Evolutionary conservation across 2,113 vertebrate species (phyloP).

Genomic region (Brienomyrus longianalis): DNA sequence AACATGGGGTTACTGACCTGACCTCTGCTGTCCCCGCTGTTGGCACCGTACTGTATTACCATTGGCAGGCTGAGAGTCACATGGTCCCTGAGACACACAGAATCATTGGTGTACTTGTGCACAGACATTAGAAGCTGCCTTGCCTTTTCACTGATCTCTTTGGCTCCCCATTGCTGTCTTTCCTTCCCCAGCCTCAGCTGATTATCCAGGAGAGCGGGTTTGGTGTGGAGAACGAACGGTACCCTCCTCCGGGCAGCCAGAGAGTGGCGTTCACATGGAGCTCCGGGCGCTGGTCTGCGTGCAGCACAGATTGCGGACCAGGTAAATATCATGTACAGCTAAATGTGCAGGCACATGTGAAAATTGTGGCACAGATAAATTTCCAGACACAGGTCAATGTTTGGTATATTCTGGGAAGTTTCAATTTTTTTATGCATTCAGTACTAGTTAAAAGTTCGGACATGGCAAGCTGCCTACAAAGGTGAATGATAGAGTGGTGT

Average conservation of each 20-base stretch:
- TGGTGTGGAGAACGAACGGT: slow-evolving; percentile 78
- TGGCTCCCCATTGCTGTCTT: background rate
- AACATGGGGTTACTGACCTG: slow-evolving; percentile 81
- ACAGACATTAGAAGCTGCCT: background rate
- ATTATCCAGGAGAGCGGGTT: slow-evolving; percentile 82
- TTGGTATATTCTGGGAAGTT: background rate
- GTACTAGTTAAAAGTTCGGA: background rate
- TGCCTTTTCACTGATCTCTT: background rate
- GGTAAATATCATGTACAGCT: slow-evolving; percentile 59
- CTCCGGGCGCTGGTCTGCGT: slow-evolving; percentile 77
- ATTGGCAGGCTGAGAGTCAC: slow-evolving; percentile 74
- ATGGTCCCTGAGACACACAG: slow-evolving; percentile 61
- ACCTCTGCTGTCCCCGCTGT: slow-evolving; percentile 66
- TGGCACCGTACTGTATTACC: slow-evolving; percentile 78
- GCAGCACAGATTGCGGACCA: slow-evolving; percentile 80
- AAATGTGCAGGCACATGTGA: background rate
- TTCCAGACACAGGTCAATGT: background rate
- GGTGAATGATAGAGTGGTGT: background rate
- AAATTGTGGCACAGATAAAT: background rate
- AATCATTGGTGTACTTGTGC: slow-evolving; percentile 1
- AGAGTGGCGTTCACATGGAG: slow-evolving; percentile 74
- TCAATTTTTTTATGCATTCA: background rate
- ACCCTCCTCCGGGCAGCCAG: slow-evolving; percentile 60
- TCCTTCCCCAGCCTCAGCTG: slow-evolving; percentile 57
- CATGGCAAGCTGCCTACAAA: background rate